Evolutionary conservation across 35 echinoderm and acorn worm species (phyloP).

Genomic region (Ophiothrix spiculata): DNA sequence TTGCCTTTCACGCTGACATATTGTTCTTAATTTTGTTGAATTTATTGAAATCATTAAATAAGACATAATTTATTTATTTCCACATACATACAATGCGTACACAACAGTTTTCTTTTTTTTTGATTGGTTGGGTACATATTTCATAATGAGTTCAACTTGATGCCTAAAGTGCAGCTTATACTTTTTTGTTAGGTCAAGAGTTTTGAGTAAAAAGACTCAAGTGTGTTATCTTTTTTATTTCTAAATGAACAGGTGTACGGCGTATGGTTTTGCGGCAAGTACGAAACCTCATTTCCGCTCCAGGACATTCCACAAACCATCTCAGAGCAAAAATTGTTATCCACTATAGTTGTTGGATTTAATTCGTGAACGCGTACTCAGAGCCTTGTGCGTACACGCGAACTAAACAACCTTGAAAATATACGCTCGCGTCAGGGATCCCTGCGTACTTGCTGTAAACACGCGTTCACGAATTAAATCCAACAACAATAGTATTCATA

Average conservation of each 20-base stretch:
- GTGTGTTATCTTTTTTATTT: not conserved
- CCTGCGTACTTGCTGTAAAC: too few relatives aligned
- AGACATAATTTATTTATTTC: not conserved
- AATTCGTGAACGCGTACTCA: too few relatives aligned
- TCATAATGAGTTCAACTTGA: too few relatives aligned
- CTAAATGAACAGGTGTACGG: not conserved
- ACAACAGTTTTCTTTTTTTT: not conserved
- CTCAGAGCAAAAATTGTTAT: not conserved
- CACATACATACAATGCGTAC: not conserved
- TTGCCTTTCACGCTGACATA: not conserved
- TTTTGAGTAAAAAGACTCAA: not conserved
- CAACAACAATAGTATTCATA: not conserved
- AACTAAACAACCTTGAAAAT: too few relatives aligned
- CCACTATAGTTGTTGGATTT: too few relatives aligned
- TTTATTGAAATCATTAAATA: not conserved
- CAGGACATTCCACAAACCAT: not conserved
- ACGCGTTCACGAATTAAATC: too few relatives aligned
- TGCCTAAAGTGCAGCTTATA: too few relatives aligned
- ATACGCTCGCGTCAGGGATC: too few relatives aligned
- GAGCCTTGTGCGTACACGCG: too few relatives aligned
- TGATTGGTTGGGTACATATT: not conserved
- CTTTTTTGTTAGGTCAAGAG: too few relatives aligned
- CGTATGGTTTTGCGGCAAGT: not conserved
- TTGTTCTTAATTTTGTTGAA: not conserved
- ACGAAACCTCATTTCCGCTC: too few relatives aligned